A percentile compares a stretch with the other conserved stretches of the same genome.
Conservation (phyloP, 2,888 invertebrate genomes). For the Heliconius ismenius region DNA sequence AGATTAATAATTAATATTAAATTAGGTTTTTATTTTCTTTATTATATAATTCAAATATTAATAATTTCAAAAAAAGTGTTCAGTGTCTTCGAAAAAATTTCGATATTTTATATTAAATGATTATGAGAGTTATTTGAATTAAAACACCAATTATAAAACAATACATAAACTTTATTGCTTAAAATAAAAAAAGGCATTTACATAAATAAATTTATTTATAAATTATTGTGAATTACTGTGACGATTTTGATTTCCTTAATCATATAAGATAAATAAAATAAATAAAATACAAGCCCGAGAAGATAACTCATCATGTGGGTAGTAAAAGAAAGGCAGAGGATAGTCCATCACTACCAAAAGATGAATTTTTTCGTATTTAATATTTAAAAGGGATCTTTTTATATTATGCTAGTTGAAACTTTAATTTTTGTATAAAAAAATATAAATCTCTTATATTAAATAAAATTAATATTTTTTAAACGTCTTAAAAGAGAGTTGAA, state of each 20-base stretch:
- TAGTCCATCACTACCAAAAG: constrained; percentile 62
- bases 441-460: not conserved
- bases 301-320: constrained; percentile 61
- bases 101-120: too few species aligned
- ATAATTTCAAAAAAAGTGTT: too few species aligned
- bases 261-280: constrained; percentile 97
- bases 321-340: constrained; percentile 78
- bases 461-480: too few species aligned
- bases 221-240: constrained; percentile 89
- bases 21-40: not conserved
- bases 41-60: too few species aligned
- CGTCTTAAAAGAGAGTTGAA: too few species aligned
- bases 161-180: too few species aligned
- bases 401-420: not conserved
- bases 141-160: too few species aligned
- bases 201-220: constrained; percentile 84
- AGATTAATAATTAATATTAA: constrained; percentile 61
- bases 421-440: not conserved
- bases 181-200: too few species aligned
- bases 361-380: constrained; percentile 53
- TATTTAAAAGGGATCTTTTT: constrained; percentile 4
- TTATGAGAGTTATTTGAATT: too few species aligned
- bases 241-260: constrained; percentile 92
- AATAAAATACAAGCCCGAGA: constrained; percentile 85
- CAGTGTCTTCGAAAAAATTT: too few species aligned